Percentiles rank a stretch among this genome's conserved stretches.
Evolutionary conservation across 64 coral and sea anemone genomes (phyloP).

Genomic region (Acropora yongei): DNA sequence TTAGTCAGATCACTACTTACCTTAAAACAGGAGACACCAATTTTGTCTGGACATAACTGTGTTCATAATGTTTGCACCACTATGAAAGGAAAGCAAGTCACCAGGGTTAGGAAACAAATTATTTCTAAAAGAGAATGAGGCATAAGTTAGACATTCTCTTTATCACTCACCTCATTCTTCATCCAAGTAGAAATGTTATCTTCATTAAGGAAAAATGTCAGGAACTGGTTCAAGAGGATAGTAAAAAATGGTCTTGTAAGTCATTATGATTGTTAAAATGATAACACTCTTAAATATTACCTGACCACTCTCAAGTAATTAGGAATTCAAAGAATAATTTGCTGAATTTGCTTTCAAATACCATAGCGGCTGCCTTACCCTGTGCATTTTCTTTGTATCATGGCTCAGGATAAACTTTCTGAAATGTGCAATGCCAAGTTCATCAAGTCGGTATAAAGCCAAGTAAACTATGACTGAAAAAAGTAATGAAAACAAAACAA

Average conservation of each 20-base stretch:
- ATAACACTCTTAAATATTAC: too few species aligned
- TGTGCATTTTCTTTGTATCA: conserved; percentile 91
- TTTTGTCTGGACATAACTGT: conserved; percentile 88
- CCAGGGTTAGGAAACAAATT: too few species aligned
- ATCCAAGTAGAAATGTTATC: conserved; percentile 96
- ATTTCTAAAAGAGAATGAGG: too few species aligned
- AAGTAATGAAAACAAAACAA: neutral
- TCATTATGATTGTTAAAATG: too few species aligned
- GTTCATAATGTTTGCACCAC: conserved; percentile 99
- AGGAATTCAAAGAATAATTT: too few species aligned
- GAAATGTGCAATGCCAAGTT: conserved; percentile 88
- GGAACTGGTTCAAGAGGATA: conserved; percentile 53
- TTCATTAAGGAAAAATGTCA: conserved; percentile 92
- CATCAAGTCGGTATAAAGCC: conserved; percentile 94
- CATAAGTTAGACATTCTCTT: neutral
- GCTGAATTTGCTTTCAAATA: too few species aligned
- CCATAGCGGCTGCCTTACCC: conserved; percentile 37
- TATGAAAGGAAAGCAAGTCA: conserved; percentile 7
- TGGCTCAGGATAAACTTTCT: conserved; percentile 83
- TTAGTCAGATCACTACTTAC: conserved; percentile 19
- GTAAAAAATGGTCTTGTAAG: neutral
- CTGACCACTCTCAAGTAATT: too few species aligned
- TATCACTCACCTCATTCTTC: conserved; percentile 83
- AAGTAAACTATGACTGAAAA: conserved; percentile 87
- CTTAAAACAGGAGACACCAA: conserved; percentile 83